Base-by-base conservation (phyloP, 2,888 invertebrate species). In the Melieria omissa region DNA sequence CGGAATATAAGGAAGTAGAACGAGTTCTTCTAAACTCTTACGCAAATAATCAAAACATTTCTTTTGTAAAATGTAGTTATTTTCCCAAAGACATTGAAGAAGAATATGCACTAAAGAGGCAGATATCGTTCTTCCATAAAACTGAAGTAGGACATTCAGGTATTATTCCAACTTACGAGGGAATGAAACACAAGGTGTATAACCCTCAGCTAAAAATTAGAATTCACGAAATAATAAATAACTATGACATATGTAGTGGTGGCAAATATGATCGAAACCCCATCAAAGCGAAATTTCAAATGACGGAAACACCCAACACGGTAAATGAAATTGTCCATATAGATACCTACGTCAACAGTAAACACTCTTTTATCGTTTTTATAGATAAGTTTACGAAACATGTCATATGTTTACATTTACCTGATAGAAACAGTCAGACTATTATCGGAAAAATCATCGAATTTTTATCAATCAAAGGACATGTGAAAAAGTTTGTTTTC, bases 111-210 rank as follows among this genome's bases (percentile, higher is more conserved):
- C 42, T 68, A 14, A 10, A 12, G 4, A 68, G 73, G 73, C 55
- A 73, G 47, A 75, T 76, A 57, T 58, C 62, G 62, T 14, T 72
- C 6, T 71, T 71, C 60, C 73, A 75, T 41, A 63, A 71, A 65
- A 8, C 60, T 16, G 78, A 80, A 72, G 61, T 68, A 68, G 78
- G 74, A 41, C 73, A 75, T 45, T 57, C 70, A 54, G 75, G 68
- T 12, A 69, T 69, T 44, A 65, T 60, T 8, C 66, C 72, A 54
- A 73, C 70, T 49, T 71, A 71, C 55, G 62, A 72, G 57, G 66
- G 72, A 16, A 57, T 72, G n/a, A 73, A 71, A 69, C 14, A 57
- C 14, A 71, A 74, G 63, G 60, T 66, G 47, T 68, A 69, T 62
- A 57, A 69, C 46, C 73, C 73, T 7, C 61, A 76, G 3, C 44